Percentiles rank a stretch among this genome's conserved stretches.
These are phyloP conservation scores for Leucophenga montana DNA, from an alignment of 2,888 invertebrate genomes.

Conservation along the genomic window DNA sequence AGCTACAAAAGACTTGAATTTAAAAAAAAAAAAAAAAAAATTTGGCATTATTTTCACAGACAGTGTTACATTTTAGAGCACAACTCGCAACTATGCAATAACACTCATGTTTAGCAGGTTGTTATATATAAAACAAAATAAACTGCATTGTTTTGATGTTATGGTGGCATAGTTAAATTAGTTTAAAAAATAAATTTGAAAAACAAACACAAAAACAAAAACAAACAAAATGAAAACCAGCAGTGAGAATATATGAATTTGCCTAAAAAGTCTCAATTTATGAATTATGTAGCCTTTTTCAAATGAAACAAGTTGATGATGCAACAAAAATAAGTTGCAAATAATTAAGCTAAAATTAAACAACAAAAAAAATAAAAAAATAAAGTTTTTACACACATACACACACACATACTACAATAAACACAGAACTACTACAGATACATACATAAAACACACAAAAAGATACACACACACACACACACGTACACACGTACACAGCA, in stretches of 20 bases:
- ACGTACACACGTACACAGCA: constrained; percentile 31
- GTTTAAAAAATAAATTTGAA: constrained; percentile 50
- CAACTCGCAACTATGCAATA: too few species aligned
- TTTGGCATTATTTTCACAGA: not conserved
- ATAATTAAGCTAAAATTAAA: constrained; percentile 34
- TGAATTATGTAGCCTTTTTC: constrained; percentile 3
- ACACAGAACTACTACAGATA: constrained; percentile 50
- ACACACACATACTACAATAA: constrained; percentile 32
- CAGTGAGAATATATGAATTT: constrained; percentile 35
- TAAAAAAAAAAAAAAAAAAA: not conserved
- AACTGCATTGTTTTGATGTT: constrained; percentile 14
- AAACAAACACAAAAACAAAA: constrained; percentile 53
- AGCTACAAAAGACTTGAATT: too few species aligned
- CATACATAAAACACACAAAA: constrained; percentile 38
- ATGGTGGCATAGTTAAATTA: constrained; percentile 53
- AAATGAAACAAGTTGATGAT: not conserved
- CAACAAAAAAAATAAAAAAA: constrained; percentile 9
- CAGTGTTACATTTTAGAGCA: too few species aligned
- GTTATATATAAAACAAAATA: constrained; percentile 10
- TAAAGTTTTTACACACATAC: constrained; percentile 42
- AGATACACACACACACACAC: constrained; percentile 38
- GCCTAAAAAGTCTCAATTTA: constrained; percentile 53
- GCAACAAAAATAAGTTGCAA: constrained; percentile 26
- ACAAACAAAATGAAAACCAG: constrained; percentile 21
- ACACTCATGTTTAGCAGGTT: not conserved